phyloP scores from a whole-genome alignment of 35 echinoderm and acorn worm genomes.

The Anneissia japonica region DNA sequence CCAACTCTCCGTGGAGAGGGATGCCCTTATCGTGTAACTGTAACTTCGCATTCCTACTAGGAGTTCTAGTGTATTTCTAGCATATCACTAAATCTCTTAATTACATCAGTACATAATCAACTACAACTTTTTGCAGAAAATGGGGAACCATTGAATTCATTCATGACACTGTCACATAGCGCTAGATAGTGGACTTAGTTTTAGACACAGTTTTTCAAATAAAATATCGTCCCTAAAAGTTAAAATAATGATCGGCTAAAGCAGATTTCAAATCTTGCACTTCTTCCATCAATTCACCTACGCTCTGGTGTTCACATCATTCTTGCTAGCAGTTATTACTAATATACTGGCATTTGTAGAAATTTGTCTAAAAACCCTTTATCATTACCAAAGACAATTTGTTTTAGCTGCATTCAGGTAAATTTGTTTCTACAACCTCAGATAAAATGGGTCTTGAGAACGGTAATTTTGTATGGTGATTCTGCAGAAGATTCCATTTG shows the following conservation, averaged over 20 bases:
- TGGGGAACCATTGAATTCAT: too few species aligned
- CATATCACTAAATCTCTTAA: too few species aligned
- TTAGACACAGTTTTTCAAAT: too few species aligned
- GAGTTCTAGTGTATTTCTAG: too few species aligned
- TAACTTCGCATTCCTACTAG: too few species aligned
- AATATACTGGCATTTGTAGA: neutral
- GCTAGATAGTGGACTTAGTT: too few species aligned
- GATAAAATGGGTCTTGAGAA: neutral
- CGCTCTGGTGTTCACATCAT: neutral
- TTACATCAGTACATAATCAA: too few species aligned
- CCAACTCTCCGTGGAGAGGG: too few species aligned
- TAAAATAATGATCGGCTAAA: neutral
- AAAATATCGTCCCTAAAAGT: too few species aligned
- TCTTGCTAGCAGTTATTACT: neutral
- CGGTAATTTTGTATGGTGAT: neutral
- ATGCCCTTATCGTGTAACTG: too few species aligned
- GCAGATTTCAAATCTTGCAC: neutral
- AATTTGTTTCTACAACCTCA: neutral
- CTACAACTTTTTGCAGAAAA: too few species aligned
- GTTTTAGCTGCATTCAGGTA: neutral
- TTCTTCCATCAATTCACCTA: neutral
- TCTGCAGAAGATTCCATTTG: neutral
- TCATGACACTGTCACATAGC: too few species aligned
- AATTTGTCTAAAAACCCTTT: neutral
- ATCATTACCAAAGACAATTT: neutral